phyloP scores from a whole-genome alignment of 2,888 invertebrate genomes.

The Zele albiditarsus region DNA sequence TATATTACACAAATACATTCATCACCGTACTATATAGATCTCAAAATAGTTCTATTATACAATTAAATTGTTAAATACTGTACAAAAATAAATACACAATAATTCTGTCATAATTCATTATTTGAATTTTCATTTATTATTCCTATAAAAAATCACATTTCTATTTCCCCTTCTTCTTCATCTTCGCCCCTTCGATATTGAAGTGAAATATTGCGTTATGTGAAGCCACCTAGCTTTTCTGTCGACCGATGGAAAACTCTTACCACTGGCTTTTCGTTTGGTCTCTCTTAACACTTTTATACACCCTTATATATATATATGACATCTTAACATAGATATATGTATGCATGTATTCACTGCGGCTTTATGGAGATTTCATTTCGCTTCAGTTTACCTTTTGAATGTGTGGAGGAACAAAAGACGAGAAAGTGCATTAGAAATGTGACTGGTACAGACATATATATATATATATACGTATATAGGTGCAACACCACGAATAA shows the following conservation, averaged over 20 bases:
- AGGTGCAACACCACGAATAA: neutral
- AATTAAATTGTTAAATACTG: too few relatives aligned
- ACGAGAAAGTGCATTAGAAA: conserved; percentile 39
- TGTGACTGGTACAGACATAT: conserved; percentile 27
- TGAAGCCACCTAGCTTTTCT: conserved; percentile 29
- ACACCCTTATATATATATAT: conserved; percentile 7
- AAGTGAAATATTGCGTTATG: conserved; percentile 13
- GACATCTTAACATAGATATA: neutral
- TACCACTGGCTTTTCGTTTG: conserved; percentile 31
- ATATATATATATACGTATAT: neutral
- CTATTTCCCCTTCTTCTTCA: neutral
- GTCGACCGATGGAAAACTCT: conserved; percentile 12
- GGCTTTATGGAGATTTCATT: conserved; percentile 40
- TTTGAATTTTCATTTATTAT: too few relatives aligned
- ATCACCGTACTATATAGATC: too few relatives aligned
- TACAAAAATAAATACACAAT: too few relatives aligned
- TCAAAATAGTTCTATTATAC: too few relatives aligned
- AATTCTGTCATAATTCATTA: too few relatives aligned
- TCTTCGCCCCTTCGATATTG: neutral
- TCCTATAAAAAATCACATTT: too few relatives aligned
- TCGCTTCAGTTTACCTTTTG: conserved; percentile 35
- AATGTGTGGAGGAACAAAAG: conserved; percentile 35
- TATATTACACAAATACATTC: too few relatives aligned
- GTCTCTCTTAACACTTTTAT: conserved; percentile 6
- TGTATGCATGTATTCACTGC: conserved; percentile 24